Base-by-base conservation (phyloP, 1,140 invertebrate species). In the Zaprionus ghesquierei region DNA sequence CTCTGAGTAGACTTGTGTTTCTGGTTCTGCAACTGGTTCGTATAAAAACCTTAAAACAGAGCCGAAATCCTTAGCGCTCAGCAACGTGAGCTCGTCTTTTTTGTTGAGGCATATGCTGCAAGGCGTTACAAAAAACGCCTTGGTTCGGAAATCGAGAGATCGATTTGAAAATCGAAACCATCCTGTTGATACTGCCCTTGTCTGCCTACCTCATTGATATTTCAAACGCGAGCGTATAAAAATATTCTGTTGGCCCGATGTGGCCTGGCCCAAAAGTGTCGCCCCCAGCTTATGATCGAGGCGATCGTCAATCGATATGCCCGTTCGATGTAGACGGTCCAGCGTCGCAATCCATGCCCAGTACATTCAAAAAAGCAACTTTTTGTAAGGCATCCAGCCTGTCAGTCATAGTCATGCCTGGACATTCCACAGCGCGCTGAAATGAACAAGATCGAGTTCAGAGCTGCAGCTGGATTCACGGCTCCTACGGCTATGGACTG, bases 211-310 rank as follows among this genome's bases (percentile, higher is more conserved):
- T 91, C 90, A 91, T 91, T 91, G 79, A 91, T 90, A 91, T 91
- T 91, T 91, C 75, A 82, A 91, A 69, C 90, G 90, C 90, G 90
- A 91, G 81, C 90, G 90, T 91, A 90, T 90, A 91, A 90, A 91
- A 91, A 91, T 91, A 91, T 91, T 91, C 87, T 91, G 90, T 89
- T 79, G 76, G 29, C 69, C 59, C 65, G 77, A 74, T 80, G 69
- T 75, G 73, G 60, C 51, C 59, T 86, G 89, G 79, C 77, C 89
- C 76, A 89, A 86, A 90, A 91, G 89, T 91, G 89, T 89, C 85
- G 81, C 89, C 89, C 79, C 70, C 64, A 75, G 74, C 69, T 60
- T 60, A 78, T 75, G 79, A 79, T 61, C 63, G 69, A 54, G 65
- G 51, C 81, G 81, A 77, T 84, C 69, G 66, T 41, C 55, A 61